phyloP scores from a whole-genome alignment of 2,888 invertebrate genomes.

The Microplitis manilae region DNA sequence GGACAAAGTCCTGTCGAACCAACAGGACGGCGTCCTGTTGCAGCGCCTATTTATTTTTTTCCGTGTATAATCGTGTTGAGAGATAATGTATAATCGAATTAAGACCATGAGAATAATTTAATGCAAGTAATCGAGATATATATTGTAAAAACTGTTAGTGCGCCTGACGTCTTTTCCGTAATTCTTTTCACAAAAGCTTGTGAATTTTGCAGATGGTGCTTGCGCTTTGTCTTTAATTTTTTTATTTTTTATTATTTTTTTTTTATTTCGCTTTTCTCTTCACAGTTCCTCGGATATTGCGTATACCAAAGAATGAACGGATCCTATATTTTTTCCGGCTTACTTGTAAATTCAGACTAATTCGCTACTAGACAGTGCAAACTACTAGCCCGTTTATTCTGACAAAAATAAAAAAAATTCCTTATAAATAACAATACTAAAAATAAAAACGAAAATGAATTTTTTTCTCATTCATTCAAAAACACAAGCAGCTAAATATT shows the following conservation, averaged over 20 bases:
- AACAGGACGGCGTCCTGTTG: too few species aligned
- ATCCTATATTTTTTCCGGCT: constrained; percentile 32
- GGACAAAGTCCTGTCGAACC: too few species aligned
- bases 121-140: neutral
- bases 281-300: constrained; percentile 36
- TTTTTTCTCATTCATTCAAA: neutral
- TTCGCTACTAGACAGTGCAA: constrained; percentile 49
- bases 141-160: constrained; percentile 11
- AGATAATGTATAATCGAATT: constrained; percentile 9
- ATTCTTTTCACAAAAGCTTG: constrained; percentile 42
- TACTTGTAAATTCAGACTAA: constrained; percentile 52
- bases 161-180: constrained; percentile 20
- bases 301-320: constrained; percentile 27
- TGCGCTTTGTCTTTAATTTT: constrained; percentile 20
- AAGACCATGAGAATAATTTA: constrained; percentile 20
- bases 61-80: neutral
- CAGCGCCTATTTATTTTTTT: too few species aligned
- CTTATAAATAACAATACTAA: neutral
- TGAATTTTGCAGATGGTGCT: constrained; percentile 52
- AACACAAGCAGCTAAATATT: constrained; percentile 5
- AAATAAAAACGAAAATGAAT: constrained; percentile 29
- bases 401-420: constrained; percentile 10
- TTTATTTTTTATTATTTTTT: neutral
- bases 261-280: constrained; percentile 19
- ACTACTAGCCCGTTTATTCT: constrained; percentile 47